Evolutionary conservation across 2,888 invertebrate genomes (phyloP).

Genomic region (Cephonodes hylas): DNA sequence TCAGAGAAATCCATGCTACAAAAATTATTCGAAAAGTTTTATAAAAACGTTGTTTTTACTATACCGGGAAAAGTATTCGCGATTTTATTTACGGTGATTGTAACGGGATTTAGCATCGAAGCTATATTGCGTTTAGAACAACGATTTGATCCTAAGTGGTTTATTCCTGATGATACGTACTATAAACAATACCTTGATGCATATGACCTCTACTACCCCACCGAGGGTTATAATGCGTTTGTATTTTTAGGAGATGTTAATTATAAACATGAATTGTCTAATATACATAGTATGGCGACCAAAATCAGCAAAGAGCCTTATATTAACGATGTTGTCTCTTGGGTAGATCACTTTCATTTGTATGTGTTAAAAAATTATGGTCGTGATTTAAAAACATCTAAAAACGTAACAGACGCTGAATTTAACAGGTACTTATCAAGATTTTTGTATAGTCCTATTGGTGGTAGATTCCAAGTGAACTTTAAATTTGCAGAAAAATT

Average conservation of each 20-base stretch:
- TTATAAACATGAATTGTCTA: slow-evolving; percentile 82
- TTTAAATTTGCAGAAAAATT: slow-evolving; percentile 83
- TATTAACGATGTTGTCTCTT: slow-evolving; percentile 80
- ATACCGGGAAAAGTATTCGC: slow-evolving; percentile 84
- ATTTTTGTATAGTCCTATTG: slow-evolving; percentile 85
- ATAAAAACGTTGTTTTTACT: slow-evolving; percentile 84
- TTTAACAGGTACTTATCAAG: slow-evolving; percentile 84
- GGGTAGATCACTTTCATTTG: slow-evolving; percentile 84
- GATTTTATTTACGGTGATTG: slow-evolving; percentile 79
- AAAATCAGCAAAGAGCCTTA: slow-evolving; percentile 76
- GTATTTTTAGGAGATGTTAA: slow-evolving; percentile 85
- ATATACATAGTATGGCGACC: slow-evolving; percentile 78
- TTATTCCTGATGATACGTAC: slow-evolving; percentile 86
- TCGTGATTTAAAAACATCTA: slow-evolving; percentile 72
- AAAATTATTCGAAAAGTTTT: slow-evolving; percentile 80
- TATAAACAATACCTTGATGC: slow-evolving; percentile 81
- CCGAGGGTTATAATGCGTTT: slow-evolving; percentile 82
- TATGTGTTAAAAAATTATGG: slow-evolving; percentile 82
- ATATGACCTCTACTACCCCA: slow-evolving; percentile 83
- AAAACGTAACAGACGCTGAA: slow-evolving; percentile 69
- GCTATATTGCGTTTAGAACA: slow-evolving; percentile 85
- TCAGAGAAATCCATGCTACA: slow-evolving; percentile 82
- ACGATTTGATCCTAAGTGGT: slow-evolving; percentile 90
- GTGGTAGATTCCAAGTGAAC: slow-evolving; percentile 85
- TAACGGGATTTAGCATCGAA: slow-evolving; percentile 83